Evolutionary conservation across 2,888 invertebrate genomes (phyloP).

Genomic region (Lacanobia oleracea): DNA sequence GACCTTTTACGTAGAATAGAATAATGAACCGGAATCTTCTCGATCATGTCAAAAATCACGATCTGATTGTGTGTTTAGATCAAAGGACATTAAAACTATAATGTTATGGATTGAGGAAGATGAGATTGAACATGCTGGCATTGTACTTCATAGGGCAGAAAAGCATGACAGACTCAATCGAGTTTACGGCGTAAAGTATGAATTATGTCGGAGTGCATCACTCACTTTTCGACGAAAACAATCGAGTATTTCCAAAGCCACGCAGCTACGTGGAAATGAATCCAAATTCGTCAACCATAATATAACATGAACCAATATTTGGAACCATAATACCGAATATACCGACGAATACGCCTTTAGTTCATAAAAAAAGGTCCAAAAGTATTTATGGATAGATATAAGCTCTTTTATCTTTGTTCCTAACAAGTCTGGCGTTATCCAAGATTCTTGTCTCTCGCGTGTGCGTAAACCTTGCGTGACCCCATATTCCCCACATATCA

Average conservation of each 20-base stretch:
- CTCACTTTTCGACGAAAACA: not conserved
- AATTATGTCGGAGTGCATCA: not conserved
- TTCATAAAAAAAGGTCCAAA: conserved; percentile 10
- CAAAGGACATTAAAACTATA: not conserved
- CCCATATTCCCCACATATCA: conserved; percentile 32
- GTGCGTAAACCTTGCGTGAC: conserved; percentile 43
- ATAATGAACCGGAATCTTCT: conserved; percentile 24
- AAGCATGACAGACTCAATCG: not conserved
- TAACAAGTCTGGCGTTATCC: conserved; percentile 35
- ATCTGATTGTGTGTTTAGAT: conserved; percentile 7
- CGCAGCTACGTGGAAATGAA: not conserved
- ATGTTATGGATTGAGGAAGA: not conserved
- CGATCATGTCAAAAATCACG: conserved; percentile 27
- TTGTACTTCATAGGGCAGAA: not conserved
- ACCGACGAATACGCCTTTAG: not conserved
- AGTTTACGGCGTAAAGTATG: not conserved
- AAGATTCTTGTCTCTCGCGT: conserved; percentile 27
- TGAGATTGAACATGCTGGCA: not conserved
- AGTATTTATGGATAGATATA: conserved; percentile 1
- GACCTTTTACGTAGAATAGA: conserved; percentile 22
- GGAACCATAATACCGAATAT: not conserved
- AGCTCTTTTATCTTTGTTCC: conserved; percentile 28
- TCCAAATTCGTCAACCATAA: not conserved
- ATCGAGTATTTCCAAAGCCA: not conserved
- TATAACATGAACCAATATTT: not conserved